Evolutionary conservation across 2,888 invertebrate genomes (phyloP), one percentile per base, ranked within the genome.

Genomic region (Stenurella melanura): DNA sequence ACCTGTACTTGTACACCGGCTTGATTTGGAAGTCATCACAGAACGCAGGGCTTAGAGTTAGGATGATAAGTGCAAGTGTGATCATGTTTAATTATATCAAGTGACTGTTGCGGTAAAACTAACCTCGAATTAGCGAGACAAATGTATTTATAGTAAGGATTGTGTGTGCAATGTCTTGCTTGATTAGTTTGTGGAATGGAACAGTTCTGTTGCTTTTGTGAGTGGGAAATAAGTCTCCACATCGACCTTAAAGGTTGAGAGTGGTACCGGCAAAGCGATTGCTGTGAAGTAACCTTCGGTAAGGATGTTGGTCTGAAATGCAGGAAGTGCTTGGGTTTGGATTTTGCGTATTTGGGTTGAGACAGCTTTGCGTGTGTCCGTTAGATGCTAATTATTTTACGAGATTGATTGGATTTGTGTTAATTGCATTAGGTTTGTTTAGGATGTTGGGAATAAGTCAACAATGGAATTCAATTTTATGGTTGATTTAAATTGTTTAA

Each of bases 1-100:
- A 89, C 2, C 87, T 86, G 79, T 89, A 89, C 74, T 88, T 85
- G 82, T 87, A 88, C 26, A 86, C n/a, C 0, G 89, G 88, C 73
- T 85, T 42, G 34, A 56, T 12, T 19, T 42, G 15, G 17, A 17
- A 19, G 58, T 74, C 76, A 10, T 78, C 74, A 26, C 78, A 74
- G 2, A 68, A 18, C 18, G 64, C 69, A 50, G 73, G 12, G n/a
- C 56, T 19, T n/a, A 72, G 18, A 1, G 30, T 12, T 10, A 72
- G 42, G 60, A 54, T 18, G 15, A 54, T 1, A 4, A 63, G 18
- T 19, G 19, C 50, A 6, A 72, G 18, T 54, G 10, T 26, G 9
- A 21, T 18, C 72, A 72, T 72, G 2, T n/a, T 21, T 63, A 42
- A 58, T 26, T 42, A 60, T 11, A 21, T 26, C n/a, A 19, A 12